Evolutionary conservation across 2,113 vertebrate genomes (phyloP), one percentile per base, ranked within the genome.

Genomic region (Silurus glanis): DNA sequence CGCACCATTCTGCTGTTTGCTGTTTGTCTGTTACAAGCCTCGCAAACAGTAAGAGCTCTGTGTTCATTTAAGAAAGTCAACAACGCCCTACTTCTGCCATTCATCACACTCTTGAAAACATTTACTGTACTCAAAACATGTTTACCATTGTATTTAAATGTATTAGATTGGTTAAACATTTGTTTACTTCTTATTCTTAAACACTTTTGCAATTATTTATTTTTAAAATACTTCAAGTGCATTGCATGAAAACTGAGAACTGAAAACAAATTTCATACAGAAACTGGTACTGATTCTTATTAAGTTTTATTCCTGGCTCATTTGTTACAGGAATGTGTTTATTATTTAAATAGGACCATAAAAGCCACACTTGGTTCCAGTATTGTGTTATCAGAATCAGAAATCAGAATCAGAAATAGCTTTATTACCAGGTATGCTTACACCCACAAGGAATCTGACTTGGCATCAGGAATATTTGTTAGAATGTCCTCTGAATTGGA

Each of bases 1-100:
- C 16, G 55, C 62, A 62, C 62, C 80, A 84, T 72, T 82, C 74
- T 88, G 25, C 1, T 82, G 64, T 92, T 85, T 90, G 76, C 79
- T 87, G 53, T 82, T 84, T 84, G 82, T 80, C 86, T 69, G 51
- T 75, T 67, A 76, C 76, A 67, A 61, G 47, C 28, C 25, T 56
- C 25, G 72, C 69, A 83, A 53, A 82, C 69, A 82, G 71, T 51
- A 55, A 75, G 80, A 78, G 59, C 49, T 53, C 45, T 75, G 56
- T 66, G 59, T 72, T 72, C 67, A 17, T 74, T 86, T 55, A 75
- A 81, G 55, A 82, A 51, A 59, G 76, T 61, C 78, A 86, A 81
- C 66, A 86, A 64, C 66, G 3, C 66, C 64, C 78, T 47, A 58
- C 66, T 16, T 56, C 23, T 62, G 25, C 74, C 49, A 80, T 80